Conservation (phyloP, 2,888 invertebrate species). For the Cyrtodaria siliqua region DNA sequence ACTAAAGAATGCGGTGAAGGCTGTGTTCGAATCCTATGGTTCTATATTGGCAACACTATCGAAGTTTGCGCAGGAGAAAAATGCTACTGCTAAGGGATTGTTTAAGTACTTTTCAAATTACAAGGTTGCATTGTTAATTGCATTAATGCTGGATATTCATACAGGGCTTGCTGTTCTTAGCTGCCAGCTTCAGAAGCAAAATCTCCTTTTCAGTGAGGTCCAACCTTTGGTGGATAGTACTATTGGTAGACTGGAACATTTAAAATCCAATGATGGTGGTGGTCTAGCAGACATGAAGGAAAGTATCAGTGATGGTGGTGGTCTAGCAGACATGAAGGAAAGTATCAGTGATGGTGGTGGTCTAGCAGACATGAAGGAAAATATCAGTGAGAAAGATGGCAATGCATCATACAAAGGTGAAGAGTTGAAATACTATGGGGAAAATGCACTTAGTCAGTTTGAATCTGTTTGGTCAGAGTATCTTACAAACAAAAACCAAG, state of each 20-base stretch:
- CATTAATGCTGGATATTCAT: constrained; percentile 58
- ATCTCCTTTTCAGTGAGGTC: constrained; percentile 46
- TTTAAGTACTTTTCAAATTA: constrained; percentile 42
- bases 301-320: constrained; percentile 36
- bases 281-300: no score
- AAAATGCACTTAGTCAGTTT: constrained; percentile 17
- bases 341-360: constrained; percentile 36
- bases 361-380: constrained; percentile 16
- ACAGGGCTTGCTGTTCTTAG: constrained; percentile 35
- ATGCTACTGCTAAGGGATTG: constrained; percentile 34
- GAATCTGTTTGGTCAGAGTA: constrained; percentile 13
- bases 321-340: constrained; percentile 17
- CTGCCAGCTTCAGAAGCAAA: constrained; percentile 37
- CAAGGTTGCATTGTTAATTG: constrained; percentile 39
- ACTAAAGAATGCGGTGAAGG: constrained; percentile 45
- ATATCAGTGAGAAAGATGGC: constrained; percentile 11
- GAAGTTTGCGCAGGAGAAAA: constrained; percentile 45
- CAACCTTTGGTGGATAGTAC: constrained; percentile 38
- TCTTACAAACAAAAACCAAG: constrained; percentile 6
- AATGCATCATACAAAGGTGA: constrained; percentile 14
- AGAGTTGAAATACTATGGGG: constrained; percentile 14
- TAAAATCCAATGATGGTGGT: constrained; percentile 1
- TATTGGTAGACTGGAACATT: constrained; percentile 11
- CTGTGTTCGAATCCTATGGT: constrained; percentile 42
- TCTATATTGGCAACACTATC: constrained; percentile 52